phyloP scores from a whole-genome alignment of 2,888 invertebrate genomes.

The Drosophila meridionalis region DNA sequence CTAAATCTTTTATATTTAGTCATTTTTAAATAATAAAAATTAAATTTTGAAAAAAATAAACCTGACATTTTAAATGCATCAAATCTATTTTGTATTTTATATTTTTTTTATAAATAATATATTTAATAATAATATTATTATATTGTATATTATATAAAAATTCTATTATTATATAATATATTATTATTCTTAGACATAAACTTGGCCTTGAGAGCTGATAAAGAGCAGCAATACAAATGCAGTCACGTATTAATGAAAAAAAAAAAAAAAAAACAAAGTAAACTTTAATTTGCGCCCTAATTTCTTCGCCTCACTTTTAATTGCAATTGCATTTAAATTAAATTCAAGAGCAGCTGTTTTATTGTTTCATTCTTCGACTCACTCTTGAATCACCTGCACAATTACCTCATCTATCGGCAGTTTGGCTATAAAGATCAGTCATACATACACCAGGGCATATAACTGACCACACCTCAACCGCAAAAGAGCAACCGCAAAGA shows the following conservation, averaged over 20 bases:
- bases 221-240: not conserved
- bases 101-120: too few relatives aligned
- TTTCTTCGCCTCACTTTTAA: not conserved
- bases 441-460: constrained; percentile 18
- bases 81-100: too few relatives aligned
- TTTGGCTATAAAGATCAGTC: constrained; percentile 30
- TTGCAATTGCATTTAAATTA: not conserved
- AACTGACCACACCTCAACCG: constrained; percentile 57
- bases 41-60: too few relatives aligned
- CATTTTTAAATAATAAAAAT: too few relatives aligned
- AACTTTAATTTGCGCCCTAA: not conserved
- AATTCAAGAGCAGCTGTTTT: constrained; percentile 3
- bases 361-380: not conserved
- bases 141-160: too few relatives aligned
- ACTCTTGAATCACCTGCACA: constrained; percentile 12
- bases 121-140: too few relatives aligned
- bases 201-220: not conserved
- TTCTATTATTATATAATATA: too few relatives aligned
- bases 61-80: too few relatives aligned
- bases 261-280: not conserved
- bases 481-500: constrained; percentile 61
- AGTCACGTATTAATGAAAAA: not conserved
- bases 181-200: too few relatives aligned
- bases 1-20: too few relatives aligned
- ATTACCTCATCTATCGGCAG: constrained; percentile 34